phyloP scores from a whole-genome alignment of 2,797 vertebrate genomes.

The Rhabdomys pumilio region DNA sequence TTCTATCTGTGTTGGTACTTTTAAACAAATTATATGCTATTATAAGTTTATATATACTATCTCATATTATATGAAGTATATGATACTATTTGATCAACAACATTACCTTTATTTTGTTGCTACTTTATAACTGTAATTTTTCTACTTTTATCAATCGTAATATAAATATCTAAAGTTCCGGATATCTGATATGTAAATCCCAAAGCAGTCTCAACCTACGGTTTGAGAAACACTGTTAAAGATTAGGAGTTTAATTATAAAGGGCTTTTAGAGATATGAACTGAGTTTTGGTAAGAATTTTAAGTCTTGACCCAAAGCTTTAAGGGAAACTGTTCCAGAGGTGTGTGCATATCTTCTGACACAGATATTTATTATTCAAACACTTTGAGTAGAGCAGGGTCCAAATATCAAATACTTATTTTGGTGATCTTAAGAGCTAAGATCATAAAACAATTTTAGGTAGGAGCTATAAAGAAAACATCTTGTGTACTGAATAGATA shows the following conservation, averaged over 20 bases:
- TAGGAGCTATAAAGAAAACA: neutral
- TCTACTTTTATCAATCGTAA: neutral
- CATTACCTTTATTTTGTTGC: neutral
- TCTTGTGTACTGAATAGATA: neutral
- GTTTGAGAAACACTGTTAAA: neutral
- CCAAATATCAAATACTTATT: neutral
- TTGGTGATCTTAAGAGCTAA: neutral
- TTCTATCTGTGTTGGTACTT: conserved; percentile 23
- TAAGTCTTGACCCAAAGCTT: neutral
- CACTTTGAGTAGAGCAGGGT: neutral
- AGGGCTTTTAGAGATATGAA: neutral
- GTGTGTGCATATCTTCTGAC: neutral
- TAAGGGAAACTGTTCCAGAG: neutral
- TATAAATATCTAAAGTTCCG: neutral
- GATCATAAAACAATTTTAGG: neutral
- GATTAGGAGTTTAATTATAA: conserved; percentile 16
- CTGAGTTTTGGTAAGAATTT: neutral
- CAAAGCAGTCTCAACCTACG: too few relatives aligned
- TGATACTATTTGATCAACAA: neutral
- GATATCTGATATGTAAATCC: neutral
- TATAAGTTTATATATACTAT: neutral
- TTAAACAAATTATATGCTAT: conserved; percentile 18
- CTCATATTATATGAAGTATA: neutral
- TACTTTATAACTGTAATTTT: neutral
- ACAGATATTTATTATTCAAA: neutral